phyloP scores from a whole-genome alignment of 1,140 invertebrate genomes.

The Aplysia californica region DNA sequence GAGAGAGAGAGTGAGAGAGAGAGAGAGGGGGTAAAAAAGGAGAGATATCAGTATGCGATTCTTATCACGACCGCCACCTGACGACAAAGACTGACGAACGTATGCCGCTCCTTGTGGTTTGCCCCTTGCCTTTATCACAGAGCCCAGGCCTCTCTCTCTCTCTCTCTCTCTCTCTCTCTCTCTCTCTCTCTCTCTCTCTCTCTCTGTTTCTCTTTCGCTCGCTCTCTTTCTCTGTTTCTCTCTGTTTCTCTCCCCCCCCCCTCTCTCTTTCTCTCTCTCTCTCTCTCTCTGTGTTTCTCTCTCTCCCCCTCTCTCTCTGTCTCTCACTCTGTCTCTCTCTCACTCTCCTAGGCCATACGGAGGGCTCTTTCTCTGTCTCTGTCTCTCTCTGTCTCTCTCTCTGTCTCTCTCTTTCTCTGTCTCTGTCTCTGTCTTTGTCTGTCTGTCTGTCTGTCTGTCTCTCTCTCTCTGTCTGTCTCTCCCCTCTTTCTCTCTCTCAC shows the following conservation, averaged over 20 bases:
- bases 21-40: not conserved
- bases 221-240: no score
- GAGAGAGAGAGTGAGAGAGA: not conserved
- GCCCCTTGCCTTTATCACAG: no score
- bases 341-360: not conserved
- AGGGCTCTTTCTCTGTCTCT: not conserved
- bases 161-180: slow-evolving; percentile 1
- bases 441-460: not conserved
- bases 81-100: not conserved
- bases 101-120: no score
- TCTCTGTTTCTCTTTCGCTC: no score
- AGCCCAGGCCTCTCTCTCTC: no score
- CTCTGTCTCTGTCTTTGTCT: no score
- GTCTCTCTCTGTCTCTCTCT: not conserved
- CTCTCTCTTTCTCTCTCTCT: slow-evolving; percentile 5
- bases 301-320: slow-evolving; percentile 5
- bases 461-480: not conserved
- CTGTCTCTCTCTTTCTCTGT: not conserved
- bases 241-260: no score
- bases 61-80: not conserved
- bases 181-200: not conserved
- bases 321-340: slow-evolving; percentile 2
- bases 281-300: no score
- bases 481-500: not conserved
- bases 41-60: not conserved